phyloP scores from a whole-genome alignment of 2,113 vertebrate genomes.

The Mesocricetus auratus region DNA sequence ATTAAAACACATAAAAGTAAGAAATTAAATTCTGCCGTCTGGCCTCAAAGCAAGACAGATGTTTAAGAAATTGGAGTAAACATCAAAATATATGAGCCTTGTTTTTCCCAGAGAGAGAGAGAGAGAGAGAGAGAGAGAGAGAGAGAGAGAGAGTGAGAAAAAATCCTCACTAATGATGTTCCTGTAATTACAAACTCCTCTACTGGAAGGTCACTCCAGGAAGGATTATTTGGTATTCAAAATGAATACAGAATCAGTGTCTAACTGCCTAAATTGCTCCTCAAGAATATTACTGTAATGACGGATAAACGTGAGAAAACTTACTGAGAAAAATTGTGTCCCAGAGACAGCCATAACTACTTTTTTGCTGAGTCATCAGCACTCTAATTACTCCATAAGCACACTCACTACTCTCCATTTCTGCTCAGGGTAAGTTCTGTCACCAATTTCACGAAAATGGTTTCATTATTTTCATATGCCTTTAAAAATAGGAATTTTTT shows the following conservation, averaged over 20 bases:
- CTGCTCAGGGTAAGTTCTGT: conserved; percentile 29
- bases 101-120: conserved; percentile 16
- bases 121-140: not conserved
- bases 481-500: not conserved
- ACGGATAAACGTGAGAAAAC: conserved; percentile 39
- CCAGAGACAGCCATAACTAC: conserved; percentile 23
- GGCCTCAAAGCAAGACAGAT: conserved; percentile 51
- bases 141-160: not conserved
- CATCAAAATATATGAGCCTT: conserved; percentile 21
- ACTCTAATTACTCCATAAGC: conserved; percentile 15
- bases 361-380: conserved; percentile 49
- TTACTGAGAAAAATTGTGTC: conserved; percentile 46
- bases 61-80: conserved; percentile 54
- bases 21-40: conserved; percentile 44
- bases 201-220: conserved; percentile 60
- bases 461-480: conserved; percentile 34
- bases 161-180: conserved; percentile 34
- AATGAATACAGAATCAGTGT: conserved; percentile 48
- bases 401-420: not conserved
- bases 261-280: conserved; percentile 43
- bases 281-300: conserved; percentile 42
- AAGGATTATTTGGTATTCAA: conserved; percentile 56
- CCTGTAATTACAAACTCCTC: conserved; percentile 32
- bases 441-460: not conserved
- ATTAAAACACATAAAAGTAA: conserved; percentile 52